Conservation (phyloP, 2,797 vertebrate genomes). For the Hippocampus kuda region DNA sequence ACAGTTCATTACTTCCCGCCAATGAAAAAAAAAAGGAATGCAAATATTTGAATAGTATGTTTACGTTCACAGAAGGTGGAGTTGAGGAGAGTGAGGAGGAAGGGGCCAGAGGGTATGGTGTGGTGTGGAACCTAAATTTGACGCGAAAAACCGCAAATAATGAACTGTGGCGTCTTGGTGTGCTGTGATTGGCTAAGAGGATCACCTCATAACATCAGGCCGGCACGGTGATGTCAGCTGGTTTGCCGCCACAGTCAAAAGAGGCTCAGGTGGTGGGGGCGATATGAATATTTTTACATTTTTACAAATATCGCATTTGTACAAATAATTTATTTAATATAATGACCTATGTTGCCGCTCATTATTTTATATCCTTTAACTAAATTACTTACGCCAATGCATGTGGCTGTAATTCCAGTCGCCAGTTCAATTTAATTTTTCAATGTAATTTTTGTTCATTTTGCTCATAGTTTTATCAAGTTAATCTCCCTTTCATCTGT, state of each 20-base stretch:
- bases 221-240: conserved; percentile 30
- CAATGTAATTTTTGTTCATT: not conserved
- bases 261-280: not conserved
- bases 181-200: conserved; percentile 56
- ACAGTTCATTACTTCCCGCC: not conserved
- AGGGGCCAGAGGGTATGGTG: too few species aligned
- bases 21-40: too few species aligned
- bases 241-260: not conserved
- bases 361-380: not conserved
- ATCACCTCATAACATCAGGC: conserved; percentile 60
- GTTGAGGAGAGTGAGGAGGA: not conserved
- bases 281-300: not conserved
- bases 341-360: not conserved
- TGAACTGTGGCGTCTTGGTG: conserved; percentile 34
- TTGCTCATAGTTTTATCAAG: not conserved
- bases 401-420: too few species aligned
- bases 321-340: not conserved
- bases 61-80: not conserved
- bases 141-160: not conserved
- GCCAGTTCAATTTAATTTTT: not conserved
- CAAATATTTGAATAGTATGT: not conserved
- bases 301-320: not conserved
- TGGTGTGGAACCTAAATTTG: not conserved
- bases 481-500: not conserved
- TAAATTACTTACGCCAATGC: not conserved